phyloP scores from a whole-genome alignment of 2,888 invertebrate genomes.

The Nowickia ferox region DNA sequence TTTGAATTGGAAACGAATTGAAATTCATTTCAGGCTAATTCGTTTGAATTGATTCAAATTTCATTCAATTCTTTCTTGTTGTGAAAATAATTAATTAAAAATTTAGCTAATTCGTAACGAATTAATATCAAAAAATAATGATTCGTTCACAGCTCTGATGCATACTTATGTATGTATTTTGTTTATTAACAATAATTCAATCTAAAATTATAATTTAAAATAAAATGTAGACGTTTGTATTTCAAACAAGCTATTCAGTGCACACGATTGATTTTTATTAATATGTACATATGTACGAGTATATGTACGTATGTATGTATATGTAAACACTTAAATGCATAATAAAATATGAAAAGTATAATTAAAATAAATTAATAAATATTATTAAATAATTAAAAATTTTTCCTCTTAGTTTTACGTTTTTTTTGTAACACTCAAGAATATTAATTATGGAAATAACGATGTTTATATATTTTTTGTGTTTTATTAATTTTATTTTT shows the following conservation, averaged over 20 bases:
- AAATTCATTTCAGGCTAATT: too few relatives aligned
- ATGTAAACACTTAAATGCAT: not conserved
- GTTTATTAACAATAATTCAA: slow-evolving; percentile 28
- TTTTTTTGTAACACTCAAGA: slow-evolving; percentile 37
- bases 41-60: too few relatives aligned
- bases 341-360: slow-evolving; percentile 20
- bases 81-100: too few relatives aligned
- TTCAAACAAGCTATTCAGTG: slow-evolving; percentile 12
- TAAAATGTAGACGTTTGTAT: not conserved
- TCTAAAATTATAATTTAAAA: not conserved
- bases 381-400: slow-evolving; percentile 16
- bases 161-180: not conserved
- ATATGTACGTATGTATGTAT: too few relatives aligned
- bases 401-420: slow-evolving; percentile 37
- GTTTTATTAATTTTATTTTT: not conserved
- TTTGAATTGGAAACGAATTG: too few relatives aligned
- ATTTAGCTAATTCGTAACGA: too few relatives aligned
- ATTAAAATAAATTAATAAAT: slow-evolving; percentile 41
- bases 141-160: too few relatives aligned
- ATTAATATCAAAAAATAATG: too few relatives aligned
- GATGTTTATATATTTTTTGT: slow-evolving; percentile 72
- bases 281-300: not conserved
- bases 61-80: too few relatives aligned
- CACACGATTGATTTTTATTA: slow-evolving; percentile 18
- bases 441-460: slow-evolving; percentile 20